phyloP scores from a whole-genome alignment of 2,888 invertebrate genomes.

The Tachina fera region DNA sequence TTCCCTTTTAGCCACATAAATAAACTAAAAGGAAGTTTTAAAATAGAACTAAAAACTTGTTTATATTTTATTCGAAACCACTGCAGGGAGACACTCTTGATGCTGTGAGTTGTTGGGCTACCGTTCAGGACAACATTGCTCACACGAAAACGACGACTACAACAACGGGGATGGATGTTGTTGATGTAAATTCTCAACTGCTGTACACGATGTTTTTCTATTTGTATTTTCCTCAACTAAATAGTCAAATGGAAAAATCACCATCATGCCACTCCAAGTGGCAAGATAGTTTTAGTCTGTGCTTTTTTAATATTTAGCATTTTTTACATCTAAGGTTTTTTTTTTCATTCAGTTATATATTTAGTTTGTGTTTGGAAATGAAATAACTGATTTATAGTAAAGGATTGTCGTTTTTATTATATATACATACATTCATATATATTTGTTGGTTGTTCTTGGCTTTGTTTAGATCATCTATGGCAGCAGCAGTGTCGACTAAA shows the following conservation, averaged over 20 bases:
- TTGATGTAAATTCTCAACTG: slow-evolving; percentile 37
- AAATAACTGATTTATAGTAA: slow-evolving; percentile 65
- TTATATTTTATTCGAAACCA: slow-evolving; percentile 37
- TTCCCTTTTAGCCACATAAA: slow-evolving; percentile 39
- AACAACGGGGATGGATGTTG: slow-evolving; percentile 4
- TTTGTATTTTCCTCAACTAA: slow-evolving; percentile 17
- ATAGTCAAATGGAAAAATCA: slow-evolving; percentile 16
- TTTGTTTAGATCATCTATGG: slow-evolving; percentile 12
- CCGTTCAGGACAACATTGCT: slow-evolving; percentile 21
- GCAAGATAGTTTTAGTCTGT: slow-evolving; percentile 16
- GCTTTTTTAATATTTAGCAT: background rate
- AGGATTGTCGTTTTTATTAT: slow-evolving; percentile 24
- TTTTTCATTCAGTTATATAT: slow-evolving; percentile 29
- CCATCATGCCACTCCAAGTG: slow-evolving; percentile 9
- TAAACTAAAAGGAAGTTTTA: slow-evolving; percentile 14
- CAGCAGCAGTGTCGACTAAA: background rate
- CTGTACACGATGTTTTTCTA: slow-evolving; percentile 4
- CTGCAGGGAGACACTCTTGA: slow-evolving; percentile 30
- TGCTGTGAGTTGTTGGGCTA: slow-evolving; percentile 11
- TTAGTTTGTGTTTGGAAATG: slow-evolving; percentile 46
- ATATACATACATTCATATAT: too few species aligned
- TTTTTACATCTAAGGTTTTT: slow-evolving; percentile 49
- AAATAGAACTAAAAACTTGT: slow-evolving; percentile 39
- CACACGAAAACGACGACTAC: background rate
- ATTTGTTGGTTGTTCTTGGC: background rate